These are phyloP conservation scores for Sebastes iracundus DNA, from an alignment of 2,797 vertebrate species.

Conservation along the genomic window DNA sequence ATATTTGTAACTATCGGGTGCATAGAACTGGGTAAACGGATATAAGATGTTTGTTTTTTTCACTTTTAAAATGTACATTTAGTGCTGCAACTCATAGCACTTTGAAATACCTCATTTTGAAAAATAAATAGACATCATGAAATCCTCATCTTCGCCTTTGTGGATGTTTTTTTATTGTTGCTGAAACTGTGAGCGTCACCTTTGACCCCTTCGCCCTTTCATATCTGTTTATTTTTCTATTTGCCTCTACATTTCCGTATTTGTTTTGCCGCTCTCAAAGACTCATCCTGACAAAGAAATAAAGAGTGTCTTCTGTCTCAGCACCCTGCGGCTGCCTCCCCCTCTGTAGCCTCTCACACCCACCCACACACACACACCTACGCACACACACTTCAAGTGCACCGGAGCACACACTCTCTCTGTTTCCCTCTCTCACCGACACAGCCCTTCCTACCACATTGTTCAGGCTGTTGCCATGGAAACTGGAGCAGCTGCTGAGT, in stretches of 20 bases:
- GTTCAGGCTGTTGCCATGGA: constrained; percentile 88
- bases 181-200: background rate
- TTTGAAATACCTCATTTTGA: constrained; percentile 99
- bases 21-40: constrained; percentile 98
- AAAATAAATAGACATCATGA: constrained; percentile 98
- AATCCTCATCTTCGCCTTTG: constrained; percentile 34
- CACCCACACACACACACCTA: constrained; percentile 60
- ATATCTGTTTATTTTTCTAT: constrained; percentile 24
- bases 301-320: constrained; percentile 71
- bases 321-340: constrained; percentile 71
- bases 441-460: constrained; percentile 85
- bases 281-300: constrained; percentile 77
- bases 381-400: constrained; percentile 60
- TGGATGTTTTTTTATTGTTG: constrained; percentile 35
- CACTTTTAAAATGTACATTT: constrained; percentile 93
- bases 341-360: constrained; percentile 71
- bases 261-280: constrained; percentile 64
- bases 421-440: constrained; percentile 62
- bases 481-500: constrained; percentile 95
- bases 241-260: constrained; percentile 49
- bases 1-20: constrained; percentile 98
- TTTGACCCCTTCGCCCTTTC: background rate
- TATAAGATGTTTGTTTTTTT: constrained; percentile 81
- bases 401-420: constrained; percentile 46
- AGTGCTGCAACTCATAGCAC: constrained; percentile 99